Evolutionary conservation across 1,140 invertebrate species (phyloP).

Genomic region (Drosophila cardini): DNA sequence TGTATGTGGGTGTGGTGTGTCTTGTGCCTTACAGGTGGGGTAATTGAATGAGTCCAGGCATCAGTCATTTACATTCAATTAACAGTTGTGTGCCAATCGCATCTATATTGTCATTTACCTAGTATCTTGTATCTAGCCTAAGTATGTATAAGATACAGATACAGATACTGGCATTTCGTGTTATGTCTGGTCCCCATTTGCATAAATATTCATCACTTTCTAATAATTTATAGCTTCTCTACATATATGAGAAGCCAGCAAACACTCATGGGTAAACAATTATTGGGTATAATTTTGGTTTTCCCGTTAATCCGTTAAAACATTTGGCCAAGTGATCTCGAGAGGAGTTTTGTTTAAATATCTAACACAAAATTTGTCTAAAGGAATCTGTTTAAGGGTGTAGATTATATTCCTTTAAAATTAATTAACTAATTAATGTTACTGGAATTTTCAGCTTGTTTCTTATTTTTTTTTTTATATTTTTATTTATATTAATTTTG

Average conservation of each 20-base stretch:
- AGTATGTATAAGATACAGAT: constrained; percentile 7
- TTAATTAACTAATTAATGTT: no score
- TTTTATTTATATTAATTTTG: no score
- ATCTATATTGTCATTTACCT: constrained; percentile 43
- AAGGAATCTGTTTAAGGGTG: no score
- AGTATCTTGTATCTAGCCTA: constrained; percentile 3
- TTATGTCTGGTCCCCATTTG: constrained; percentile 1
- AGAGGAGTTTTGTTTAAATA: no score
- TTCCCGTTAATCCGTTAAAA: no score
- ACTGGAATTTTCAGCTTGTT: no score
- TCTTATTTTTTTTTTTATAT: no score
- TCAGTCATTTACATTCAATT: constrained; percentile 78
- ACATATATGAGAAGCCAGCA: constrained; percentile 15
- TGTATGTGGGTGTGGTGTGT: neutral
- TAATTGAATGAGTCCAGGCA: constrained; percentile 70
- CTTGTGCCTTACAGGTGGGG: constrained; percentile 55
- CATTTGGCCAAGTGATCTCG: no score
- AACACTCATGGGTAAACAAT: neutral
- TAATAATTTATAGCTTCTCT: constrained; percentile 20
- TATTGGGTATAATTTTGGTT: no score
- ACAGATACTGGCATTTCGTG: constrained; percentile 17
- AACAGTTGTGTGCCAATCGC: constrained; percentile 65
- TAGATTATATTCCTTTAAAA: no score
- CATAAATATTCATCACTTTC: constrained; percentile 42
- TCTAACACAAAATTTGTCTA: no score